A percentile compares a stretch with the other conserved stretches of the same genome.
phyloP scores from a whole-genome alignment of 2,113 vertebrate species.

The Lontra canadensis region DNA sequence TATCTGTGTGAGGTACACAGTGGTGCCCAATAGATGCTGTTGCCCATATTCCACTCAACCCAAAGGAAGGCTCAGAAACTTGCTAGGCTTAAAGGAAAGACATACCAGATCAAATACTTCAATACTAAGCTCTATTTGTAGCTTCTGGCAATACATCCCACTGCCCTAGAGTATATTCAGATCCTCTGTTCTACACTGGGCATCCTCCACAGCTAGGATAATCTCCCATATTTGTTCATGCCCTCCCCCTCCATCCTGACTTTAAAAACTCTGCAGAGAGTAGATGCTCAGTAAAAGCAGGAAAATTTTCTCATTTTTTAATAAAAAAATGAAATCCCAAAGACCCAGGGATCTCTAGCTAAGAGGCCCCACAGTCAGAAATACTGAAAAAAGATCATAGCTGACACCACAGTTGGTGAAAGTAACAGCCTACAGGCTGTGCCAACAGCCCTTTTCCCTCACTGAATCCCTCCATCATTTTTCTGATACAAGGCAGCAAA shows the following conservation, averaged over 20 bases:
- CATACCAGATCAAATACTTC: not conserved
- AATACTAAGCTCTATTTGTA: not conserved
- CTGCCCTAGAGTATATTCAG: no score
- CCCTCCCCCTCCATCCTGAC: not conserved
- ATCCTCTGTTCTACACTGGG: not conserved
- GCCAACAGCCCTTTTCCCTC: conserved; percentile 53
- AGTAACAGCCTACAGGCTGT: conserved; percentile 55
- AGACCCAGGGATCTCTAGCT: conserved; percentile 50
- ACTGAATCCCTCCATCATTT: conserved; percentile 42
- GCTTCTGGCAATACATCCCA: not conserved
- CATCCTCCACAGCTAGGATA: not conserved
- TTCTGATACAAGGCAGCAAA: conserved; percentile 52
- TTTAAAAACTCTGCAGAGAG: not conserved
- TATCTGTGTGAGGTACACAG: not conserved
- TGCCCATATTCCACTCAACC: not conserved
- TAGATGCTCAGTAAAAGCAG: conserved; percentile 11
- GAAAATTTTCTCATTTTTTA: not conserved
- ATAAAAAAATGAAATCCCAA: not conserved
- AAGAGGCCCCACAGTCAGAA: conserved; percentile 41
- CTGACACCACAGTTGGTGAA: conserved; percentile 60
- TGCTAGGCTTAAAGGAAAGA: not conserved
- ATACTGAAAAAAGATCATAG: conserved; percentile 63
- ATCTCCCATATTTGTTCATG: not conserved
- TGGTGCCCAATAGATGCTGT: not conserved
- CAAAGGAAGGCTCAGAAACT: not conserved